Conservation (phyloP, 2,797 vertebrate species). For the Chelidonichthys spinosus region DNA sequence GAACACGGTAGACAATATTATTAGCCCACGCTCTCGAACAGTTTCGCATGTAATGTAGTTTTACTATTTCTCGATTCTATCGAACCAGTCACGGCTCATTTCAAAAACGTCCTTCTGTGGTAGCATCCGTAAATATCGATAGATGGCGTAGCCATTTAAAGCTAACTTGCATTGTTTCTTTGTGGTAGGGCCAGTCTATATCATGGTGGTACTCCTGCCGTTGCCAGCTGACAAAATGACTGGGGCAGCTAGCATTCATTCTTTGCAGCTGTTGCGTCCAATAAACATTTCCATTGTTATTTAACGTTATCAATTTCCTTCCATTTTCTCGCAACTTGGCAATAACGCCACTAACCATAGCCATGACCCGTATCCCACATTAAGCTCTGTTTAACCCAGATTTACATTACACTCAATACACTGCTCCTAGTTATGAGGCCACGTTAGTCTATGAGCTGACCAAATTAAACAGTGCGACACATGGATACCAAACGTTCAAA, state of each 20-base stretch:
- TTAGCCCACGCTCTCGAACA: conserved; percentile 5
- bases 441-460: neutral
- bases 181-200: conserved; percentile 11
- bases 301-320: neutral
- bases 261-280: conserved; percentile 29
- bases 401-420: neutral
- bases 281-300: neutral
- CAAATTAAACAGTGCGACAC: neutral
- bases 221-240: conserved; percentile 32
- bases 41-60: neutral
- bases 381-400: conserved; percentile 1
- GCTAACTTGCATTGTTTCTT: neutral
- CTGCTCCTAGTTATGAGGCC: neutral
- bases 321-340: neutral
- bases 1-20: conserved; percentile 10
- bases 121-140: accelerated
- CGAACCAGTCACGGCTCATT: accelerated
- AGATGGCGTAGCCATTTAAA: accelerated
- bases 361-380: neutral
- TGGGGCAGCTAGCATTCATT: conserved; percentile 6
- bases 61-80: neutral
- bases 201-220: neutral
- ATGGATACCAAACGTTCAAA: neutral
- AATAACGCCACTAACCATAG: neutral
- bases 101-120: accelerated